Percentiles rank a stretch among this genome's conserved stretches.
phyloP scores from a whole-genome alignment of 2,113 vertebrate species.

The Mobula birostris region DNA sequence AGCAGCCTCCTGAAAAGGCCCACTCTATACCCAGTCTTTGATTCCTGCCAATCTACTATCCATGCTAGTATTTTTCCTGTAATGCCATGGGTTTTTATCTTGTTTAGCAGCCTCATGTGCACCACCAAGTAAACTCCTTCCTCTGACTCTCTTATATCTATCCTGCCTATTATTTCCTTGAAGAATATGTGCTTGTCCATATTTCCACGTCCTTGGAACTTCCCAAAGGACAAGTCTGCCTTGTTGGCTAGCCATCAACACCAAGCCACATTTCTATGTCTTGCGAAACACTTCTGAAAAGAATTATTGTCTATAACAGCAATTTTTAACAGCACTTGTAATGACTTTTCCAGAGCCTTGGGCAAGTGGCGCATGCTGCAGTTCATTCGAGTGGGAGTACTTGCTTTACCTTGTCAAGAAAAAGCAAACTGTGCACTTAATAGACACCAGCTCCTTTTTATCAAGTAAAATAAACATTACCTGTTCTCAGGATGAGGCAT shows the following conservation, averaged over 20 bases:
- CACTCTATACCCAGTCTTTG: no score
- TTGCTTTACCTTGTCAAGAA: background rate
- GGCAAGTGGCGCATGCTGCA: background rate
- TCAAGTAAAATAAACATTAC: background rate
- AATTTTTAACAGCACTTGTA: conserved; percentile 15
- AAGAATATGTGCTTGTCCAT: no score
- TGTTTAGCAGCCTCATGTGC: no score
- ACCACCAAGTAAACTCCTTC: no score
- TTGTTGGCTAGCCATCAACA: background rate
- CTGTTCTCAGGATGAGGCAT: background rate
- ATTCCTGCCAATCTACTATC: no score
- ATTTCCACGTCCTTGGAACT: background rate
- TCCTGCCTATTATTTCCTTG: no score
- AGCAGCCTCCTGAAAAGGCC: no score
- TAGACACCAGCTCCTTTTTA: background rate
- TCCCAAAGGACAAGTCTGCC: background rate
- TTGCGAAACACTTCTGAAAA: conserved; percentile 14
- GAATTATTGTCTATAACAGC: background rate
- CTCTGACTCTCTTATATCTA: no score
- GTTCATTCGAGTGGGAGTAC: background rate
- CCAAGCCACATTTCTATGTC: background rate
- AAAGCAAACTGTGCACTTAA: background rate
- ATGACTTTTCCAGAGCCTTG: background rate
- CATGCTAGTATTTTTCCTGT: no score
- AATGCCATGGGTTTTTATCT: no score